Evolutionary conservation across 2,113 vertebrate species (phyloP), one percentile per base, ranked within the genome.

Genomic region (Microcebus jonahi): DNA sequence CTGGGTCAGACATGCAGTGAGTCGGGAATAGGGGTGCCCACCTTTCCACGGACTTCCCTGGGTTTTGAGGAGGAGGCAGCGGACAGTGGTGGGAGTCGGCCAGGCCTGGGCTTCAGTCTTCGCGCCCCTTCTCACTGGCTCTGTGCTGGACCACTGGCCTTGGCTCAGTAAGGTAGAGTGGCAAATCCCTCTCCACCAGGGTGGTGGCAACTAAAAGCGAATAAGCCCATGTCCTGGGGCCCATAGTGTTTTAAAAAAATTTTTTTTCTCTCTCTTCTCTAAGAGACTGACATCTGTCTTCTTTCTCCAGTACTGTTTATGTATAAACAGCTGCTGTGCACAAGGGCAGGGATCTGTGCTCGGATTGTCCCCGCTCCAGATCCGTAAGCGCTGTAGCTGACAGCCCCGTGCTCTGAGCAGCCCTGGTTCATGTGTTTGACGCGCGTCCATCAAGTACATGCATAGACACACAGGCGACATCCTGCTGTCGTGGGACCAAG

Each of bases 371-470:
- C 23, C 21, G 4, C 42, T 17, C 84, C 92, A 50, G 0, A 12
- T 39, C 18, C 10, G 0, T 29, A 4, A n/a, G 65, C 20, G 2
- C 53, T 57, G 1, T 7, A 21, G 31, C 13, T 20, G 61, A 55
- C 50, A 48, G 15, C 9, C 15, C 23, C 4, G 2, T 70, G 65
- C 45, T 55, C 45, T 11, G 21, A 63, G 92, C 65, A 53, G 67
- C n/a, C 27, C 86, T 1, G 1, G 18, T 15, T 11, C 3, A 0
- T 29, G 57, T 13, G 3, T 3, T 25, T 29, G n/a, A 65, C 27
- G 4, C 18, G 11, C 15, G 18, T 55, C 55, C 18, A 2, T 65
- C 0, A 3, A 55, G 48, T 18, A 7, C 6, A 4, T 2, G 18
- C 53, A 29, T 34, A 27, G 55, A 6, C 5, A 18, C 55, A 23